phyloP scores from a whole-genome alignment of 2,113 vertebrate genomes.

The Salvelinus fontinalis region DNA sequence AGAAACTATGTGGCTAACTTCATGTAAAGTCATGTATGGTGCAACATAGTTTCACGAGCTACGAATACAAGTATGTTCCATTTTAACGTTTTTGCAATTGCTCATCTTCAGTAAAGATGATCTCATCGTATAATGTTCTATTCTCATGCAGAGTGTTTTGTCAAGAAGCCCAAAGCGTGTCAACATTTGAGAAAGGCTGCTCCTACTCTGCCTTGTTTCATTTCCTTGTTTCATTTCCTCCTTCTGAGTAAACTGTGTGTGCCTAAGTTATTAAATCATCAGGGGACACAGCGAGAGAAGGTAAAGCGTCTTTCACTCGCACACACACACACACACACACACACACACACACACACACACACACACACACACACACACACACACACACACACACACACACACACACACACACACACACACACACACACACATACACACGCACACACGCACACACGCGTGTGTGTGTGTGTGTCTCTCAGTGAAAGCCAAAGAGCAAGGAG shows the following conservation, averaged over 20 bases:
- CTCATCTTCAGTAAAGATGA: neutral
- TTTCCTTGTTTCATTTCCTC: constrained; percentile 9
- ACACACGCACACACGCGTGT: neutral
- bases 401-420: neutral
- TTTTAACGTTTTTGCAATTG: neutral
- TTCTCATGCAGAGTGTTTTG: neutral
- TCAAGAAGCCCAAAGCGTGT: constrained; percentile 22
- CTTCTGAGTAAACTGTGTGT: constrained; percentile 27
- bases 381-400: neutral
- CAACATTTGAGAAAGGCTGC: constrained; percentile 38
- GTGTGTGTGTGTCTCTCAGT: too few relatives aligned
- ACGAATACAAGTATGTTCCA: too few relatives aligned
- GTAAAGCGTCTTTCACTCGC: neutral
- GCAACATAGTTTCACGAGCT: too few relatives aligned
- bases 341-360: neutral
- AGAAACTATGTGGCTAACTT: too few relatives aligned
- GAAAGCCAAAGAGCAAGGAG: too few relatives aligned
- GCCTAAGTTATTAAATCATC: constrained; percentile 23
- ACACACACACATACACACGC: too few relatives aligned
- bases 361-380: neutral
- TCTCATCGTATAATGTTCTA: neutral
- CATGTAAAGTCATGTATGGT: too few relatives aligned
- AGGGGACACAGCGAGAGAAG: constrained; percentile 15
- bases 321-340: neutral
- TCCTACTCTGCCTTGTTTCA: constrained; percentile 14